Evolutionary conservation across 2,888 invertebrate genomes (phyloP), one percentile per base, ranked within the genome.

Genomic region (Coenonympha glycerion): DNA sequence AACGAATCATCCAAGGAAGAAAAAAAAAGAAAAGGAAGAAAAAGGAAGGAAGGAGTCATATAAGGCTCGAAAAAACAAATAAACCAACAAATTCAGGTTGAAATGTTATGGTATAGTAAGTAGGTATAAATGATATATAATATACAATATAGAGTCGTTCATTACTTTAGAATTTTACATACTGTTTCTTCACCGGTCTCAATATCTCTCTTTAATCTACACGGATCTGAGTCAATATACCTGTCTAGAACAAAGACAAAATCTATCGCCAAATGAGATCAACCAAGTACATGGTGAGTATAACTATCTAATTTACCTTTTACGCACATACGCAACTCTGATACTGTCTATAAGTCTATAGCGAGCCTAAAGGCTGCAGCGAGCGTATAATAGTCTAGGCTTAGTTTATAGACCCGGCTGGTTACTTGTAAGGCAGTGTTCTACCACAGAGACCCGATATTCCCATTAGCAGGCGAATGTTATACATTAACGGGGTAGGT

Each of bases 361-460:
- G 31, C 31, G 9, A 15, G 2, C 3, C 1, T 15, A 15, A 8
- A 33, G 9, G 8, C 16, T 16, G 4, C 3, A 33, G 4, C 9
- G 31, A 24, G 28, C 6, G 22, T 37, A 22, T 22, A 26, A 26
- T 26, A 26, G 40, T n/a, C n/a, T n/a, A 13, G 5, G 18, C 28
- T 37, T 28, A 46, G 46, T 46, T 46, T 46, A 46, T 46, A 46
- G 46, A 6, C 34, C 16, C 15, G 34, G 36, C 46, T 46, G 22
- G 46, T 34, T 31, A 33, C 46, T 46, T 46, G 46, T 46, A 37
- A 36, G 46, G 28, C 11, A 46, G 46, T 46, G 46, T 46, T 46
- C 36, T 46, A 36, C 46, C 36, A 28, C 36, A 37, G 46, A 46
- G 46, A 46, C 46, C 46, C 37, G 46, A 46, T 46, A 46, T 46